Base-by-base conservation (phyloP, 2,797 vertebrate species). In the Chloroceryle inda region DNA sequence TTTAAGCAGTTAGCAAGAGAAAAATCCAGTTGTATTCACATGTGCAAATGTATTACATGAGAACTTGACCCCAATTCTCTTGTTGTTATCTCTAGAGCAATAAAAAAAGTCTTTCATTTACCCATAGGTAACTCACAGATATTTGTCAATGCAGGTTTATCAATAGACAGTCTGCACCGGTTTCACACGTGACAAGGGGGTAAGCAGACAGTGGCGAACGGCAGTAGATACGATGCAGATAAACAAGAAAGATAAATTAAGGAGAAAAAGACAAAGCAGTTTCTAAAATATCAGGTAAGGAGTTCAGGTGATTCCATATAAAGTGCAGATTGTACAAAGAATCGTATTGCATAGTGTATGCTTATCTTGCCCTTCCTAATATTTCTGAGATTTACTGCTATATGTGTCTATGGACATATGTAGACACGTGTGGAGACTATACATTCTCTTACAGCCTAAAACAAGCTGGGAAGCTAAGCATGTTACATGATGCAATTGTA, bases 271-370 rank as follows among this genome's bases (percentile, higher is more conserved):
- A 87, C 16, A 9, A 74, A 88, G 37, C 72, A 35, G 21, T 64
- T 86, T 61, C 77, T 96, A 52, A 94, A 85, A 92, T 31, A 16
- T 31, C 63, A 88, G 96, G 97, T 97, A 95, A 96, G 95, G 13
- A 67, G 79, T 72, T 64, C 17, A 72, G 21, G 6, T 76, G 31
- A 47, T 90, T 90, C 22, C 66, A 5, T 56, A 31, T 66, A 6
- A 68, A 63, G 10, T 61, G 11, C 21, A 67, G 56, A 61, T 50
- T 42, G 21, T 72, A 37, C 23, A 55, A 67, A 67, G 44, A 83
- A 68, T 82, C 2, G 1, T 53, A 68, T 42, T 18, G 56, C 89
- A 76, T 7, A 69, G 12, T 62, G 68, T 50, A 59, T 45, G 35
- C 20, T 50, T 85, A 27, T 40, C 17, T 71, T 90, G 38, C 7